Conservation (phyloP, 2,113 vertebrate genomes). For the Gambusia affinis region DNA sequence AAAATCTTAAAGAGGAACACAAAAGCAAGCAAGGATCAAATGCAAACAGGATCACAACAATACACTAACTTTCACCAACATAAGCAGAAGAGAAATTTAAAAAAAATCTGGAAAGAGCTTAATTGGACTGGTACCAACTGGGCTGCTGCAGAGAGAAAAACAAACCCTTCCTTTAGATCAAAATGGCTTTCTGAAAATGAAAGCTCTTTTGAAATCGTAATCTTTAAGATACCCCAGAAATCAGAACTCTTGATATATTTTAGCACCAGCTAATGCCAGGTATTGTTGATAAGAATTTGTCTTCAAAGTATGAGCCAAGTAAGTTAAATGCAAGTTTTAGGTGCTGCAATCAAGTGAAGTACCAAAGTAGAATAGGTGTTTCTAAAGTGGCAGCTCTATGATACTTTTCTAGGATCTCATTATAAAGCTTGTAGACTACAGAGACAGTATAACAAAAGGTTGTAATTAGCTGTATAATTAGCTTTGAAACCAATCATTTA, state of each 20-base stretch:
- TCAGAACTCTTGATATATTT: not conserved
- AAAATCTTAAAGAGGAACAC: conserved; percentile 59
- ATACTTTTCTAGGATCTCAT: not conserved
- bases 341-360: not conserved
- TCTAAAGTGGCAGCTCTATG: no score
- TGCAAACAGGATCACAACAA: conserved; percentile 69
- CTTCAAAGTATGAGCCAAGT: not conserved
- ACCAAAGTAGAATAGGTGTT: not conserved
- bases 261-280: not conserved
- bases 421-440: not conserved
- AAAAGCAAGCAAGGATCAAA: conserved; percentile 75
- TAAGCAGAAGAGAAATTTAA: conserved; percentile 26
- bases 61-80: conserved; percentile 59
- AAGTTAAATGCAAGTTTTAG: not conserved
- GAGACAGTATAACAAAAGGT: not conserved
- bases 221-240: conserved; percentile 23
- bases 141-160: conserved; percentile 39
- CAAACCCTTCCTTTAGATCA: conserved; percentile 29
- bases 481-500: not conserved
- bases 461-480: no score
- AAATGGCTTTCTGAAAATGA: conserved; percentile 16
- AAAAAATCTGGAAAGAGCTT: conserved; percentile 62
- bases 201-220: conserved; percentile 28
- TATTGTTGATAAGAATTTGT: not conserved
- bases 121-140: conserved; percentile 70